These are phyloP conservation scores for Circaetus cinerascens DNA, from an alignment of 2,113 vertebrate species.

Conservation along the genomic window DNA sequence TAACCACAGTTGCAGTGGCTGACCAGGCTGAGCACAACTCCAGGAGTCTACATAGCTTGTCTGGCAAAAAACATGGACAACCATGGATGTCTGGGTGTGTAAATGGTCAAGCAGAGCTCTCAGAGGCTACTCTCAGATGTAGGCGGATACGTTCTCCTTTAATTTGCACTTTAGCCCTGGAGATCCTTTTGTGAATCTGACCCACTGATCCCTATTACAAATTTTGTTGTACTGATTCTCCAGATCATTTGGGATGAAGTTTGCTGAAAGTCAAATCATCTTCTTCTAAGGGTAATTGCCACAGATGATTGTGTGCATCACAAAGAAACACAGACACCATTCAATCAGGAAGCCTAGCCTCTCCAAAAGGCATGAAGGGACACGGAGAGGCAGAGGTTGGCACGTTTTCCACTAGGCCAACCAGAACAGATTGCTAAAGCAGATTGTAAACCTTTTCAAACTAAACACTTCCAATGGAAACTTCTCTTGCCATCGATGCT, in stretches of 20 bases:
- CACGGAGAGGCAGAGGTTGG: background rate
- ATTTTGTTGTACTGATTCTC: background rate
- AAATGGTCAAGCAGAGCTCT: background rate
- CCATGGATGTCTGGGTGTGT: background rate
- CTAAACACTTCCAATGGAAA: background rate
- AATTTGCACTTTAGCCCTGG: background rate
- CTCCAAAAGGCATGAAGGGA: background rate
- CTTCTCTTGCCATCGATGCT: background rate
- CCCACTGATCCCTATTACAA: background rate
- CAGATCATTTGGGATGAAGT: background rate
- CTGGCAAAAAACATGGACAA: background rate
- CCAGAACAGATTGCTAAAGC: background rate
- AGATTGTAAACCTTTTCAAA: background rate
- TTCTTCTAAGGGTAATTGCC: background rate
- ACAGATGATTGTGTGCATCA: background rate
- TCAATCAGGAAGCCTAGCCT: background rate
- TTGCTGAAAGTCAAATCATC: background rate
- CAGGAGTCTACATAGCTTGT: background rate
- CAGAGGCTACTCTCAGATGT: background rate
- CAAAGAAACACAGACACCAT: background rate
- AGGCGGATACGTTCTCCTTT: fast-evolving
- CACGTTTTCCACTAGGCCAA: background rate
- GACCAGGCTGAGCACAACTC: background rate
- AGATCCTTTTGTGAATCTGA: background rate
- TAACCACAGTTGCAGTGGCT: background rate